Evolutionary conservation across 2,113 vertebrate genomes (phyloP).

Genomic region (Oryzias woworae): DNA sequence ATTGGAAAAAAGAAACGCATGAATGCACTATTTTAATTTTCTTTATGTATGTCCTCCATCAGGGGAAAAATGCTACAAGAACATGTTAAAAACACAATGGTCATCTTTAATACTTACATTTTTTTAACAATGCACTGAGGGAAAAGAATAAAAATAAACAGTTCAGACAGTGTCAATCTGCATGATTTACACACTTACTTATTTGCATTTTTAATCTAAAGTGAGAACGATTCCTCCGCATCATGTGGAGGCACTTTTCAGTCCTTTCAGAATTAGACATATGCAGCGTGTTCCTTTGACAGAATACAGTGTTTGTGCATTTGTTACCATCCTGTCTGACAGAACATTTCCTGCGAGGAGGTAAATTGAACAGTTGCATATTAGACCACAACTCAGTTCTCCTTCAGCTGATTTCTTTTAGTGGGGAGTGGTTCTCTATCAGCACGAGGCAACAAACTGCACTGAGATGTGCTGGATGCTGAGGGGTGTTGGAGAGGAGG

Average conservation of each 20-base stretch:
- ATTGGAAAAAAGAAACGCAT: too few species aligned
- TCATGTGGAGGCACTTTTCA: too few species aligned
- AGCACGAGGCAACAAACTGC: constrained; percentile 30
- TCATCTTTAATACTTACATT: too few species aligned
- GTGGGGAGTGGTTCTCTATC: constrained; percentile 19
- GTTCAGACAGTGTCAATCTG: too few species aligned
- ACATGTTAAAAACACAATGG: too few species aligned
- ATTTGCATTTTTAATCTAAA: neutral
- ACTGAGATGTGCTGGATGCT: constrained; percentile 30
- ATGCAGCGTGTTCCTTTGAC: neutral
- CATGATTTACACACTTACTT: neutral
- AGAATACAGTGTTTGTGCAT: neutral
- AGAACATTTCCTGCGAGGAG: neutral
- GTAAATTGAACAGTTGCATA: neutral
- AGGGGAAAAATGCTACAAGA: too few species aligned
- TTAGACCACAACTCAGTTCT: neutral
- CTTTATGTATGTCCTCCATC: too few species aligned
- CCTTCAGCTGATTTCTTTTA: constrained; percentile 7
- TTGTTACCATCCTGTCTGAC: neutral
- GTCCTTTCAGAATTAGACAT: too few species aligned
- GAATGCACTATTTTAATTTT: too few species aligned
- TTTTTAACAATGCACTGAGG: too few species aligned
- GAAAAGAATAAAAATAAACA: too few species aligned
- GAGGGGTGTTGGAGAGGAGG: neutral
- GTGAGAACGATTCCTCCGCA: neutral